Evolutionary conservation across 2,888 invertebrate species (phyloP), one percentile per base, ranked within the genome.

Genomic region (Xestia rhomboidea): DNA sequence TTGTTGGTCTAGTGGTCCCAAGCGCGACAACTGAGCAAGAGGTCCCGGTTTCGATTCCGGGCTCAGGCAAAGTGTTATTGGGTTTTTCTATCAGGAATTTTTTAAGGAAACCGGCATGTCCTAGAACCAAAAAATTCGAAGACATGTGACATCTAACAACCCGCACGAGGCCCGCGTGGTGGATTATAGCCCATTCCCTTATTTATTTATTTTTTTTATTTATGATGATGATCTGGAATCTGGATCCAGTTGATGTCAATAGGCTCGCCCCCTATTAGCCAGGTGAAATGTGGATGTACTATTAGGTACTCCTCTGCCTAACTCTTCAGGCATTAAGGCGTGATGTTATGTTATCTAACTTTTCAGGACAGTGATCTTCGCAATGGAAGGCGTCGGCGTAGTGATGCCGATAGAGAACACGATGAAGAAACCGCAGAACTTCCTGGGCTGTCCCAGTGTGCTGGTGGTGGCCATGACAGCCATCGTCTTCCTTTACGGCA

Each of bases 381-480:
- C 99, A 54, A 99, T 99, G 97, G 99, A 99, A 96, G 99, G 99
- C 63, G 99, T 99, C 82, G 98, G 98, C 62, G 98, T 98, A 67
- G 98, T 99, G 3, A 98, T 99, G 97, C 99, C 99, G 0, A 97
- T 99, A 30, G 99, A 99, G 93, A 99, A 99, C 92, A 98, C 98
- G 1, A 99, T 99, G 99, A 97, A 97, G 88, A 98, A 98, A 75
- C 99, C 99, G 0, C 97, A 98, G 77, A 97, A 98, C 79, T 98
- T 98, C 89, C 97, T 99, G 66, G 98, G 98, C 13, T 98, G 97
- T 84, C 98, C 98, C 0, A 98, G 99, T 49, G 99, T 99, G 0
- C 96, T 99, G 2, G 98, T 99, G 79, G 97, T 98, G 0, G 98
- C 99, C 0, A 99, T 99, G 99, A 93, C 97, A 0, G 97, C 98